phyloP scores from a whole-genome alignment of 2,113 vertebrate genomes.

The Madoqua kirkii region DNA sequence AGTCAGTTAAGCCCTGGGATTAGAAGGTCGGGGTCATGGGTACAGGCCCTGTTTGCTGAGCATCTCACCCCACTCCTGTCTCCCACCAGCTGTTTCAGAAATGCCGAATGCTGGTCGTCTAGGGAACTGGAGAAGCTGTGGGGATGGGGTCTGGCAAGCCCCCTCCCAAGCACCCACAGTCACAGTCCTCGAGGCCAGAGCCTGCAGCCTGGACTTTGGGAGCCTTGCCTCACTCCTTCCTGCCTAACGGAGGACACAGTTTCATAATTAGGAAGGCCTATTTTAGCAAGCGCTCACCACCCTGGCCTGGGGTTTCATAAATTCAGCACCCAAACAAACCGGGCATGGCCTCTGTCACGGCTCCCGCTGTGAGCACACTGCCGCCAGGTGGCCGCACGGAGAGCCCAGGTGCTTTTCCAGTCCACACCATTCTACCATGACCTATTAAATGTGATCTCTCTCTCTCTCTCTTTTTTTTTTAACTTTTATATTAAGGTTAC shows the following conservation, averaged over 20 bases:
- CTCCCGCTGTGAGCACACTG: not conserved
- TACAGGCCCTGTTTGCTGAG: slow-evolving; percentile 66
- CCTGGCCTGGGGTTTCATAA: not conserved
- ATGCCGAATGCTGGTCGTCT: slow-evolving; percentile 64
- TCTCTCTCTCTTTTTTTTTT: not conserved
- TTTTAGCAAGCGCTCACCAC: not conserved
- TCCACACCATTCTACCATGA: not conserved
- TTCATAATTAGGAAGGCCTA: not conserved
- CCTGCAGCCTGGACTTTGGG: not conserved
- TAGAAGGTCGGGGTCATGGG: slow-evolving; percentile 72
- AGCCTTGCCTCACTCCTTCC: not conserved
- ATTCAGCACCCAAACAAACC: not conserved
- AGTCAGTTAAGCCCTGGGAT: slow-evolving; percentile 72
- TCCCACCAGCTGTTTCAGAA: slow-evolving; percentile 72
- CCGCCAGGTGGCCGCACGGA: not conserved
- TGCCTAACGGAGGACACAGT: not conserved
- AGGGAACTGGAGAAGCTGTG: slow-evolving; percentile 45
- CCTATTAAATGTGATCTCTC: not conserved
- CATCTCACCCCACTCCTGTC: slow-evolving; percentile 39
- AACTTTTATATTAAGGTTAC: not conserved
- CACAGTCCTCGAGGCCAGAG: not conserved
- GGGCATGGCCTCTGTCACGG: not conserved
- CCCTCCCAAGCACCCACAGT: not conserved
- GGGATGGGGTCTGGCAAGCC: not conserved
- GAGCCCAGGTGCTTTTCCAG: not conserved